Conservation (phyloP, 2,888 invertebrate genomes). For the Harmothoe impar region DNA sequence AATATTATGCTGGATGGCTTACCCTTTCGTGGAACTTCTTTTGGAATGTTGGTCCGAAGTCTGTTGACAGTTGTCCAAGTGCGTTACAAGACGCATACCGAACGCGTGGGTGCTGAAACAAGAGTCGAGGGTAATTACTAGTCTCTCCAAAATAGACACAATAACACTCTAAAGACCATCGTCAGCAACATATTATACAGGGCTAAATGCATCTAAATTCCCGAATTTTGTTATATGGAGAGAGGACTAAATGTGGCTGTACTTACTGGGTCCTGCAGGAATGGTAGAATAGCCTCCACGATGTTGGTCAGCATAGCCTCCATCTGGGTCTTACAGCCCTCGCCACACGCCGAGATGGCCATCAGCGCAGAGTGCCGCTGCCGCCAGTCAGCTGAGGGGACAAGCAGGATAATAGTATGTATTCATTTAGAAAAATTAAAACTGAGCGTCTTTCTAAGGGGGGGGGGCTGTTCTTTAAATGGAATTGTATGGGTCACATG, state of each 20-base stretch:
- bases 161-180: too few relatives aligned
- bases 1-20: not conserved
- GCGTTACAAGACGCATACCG: slow-evolving; percentile 99
- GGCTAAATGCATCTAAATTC: too few relatives aligned
- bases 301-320: slow-evolving; percentile 96
- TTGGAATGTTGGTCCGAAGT: slow-evolving; percentile 97
- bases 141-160: not conserved
- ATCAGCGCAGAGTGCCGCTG: slow-evolving; percentile 96
- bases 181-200: too few relatives aligned
- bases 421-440: too few relatives aligned
- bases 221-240: too few relatives aligned
- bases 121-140: slow-evolving; percentile 7
- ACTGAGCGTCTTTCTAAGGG: too few relatives aligned
- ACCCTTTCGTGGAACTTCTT: slow-evolving; percentile 98
- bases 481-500: too few relatives aligned
- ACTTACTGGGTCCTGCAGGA: slow-evolving; percentile 90
- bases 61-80: slow-evolving; percentile 98
- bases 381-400: slow-evolving; percentile 84
- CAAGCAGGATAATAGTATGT: too few relatives aligned
- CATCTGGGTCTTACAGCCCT: slow-evolving; percentile 99
- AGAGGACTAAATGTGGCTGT: too few relatives aligned
- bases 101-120: slow-evolving; percentile 71
- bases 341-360: slow-evolving; percentile 99
- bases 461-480: too few relatives aligned
- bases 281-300: slow-evolving; percentile 94